Evolutionary conservation across 1,140 invertebrate species (phyloP), one percentile per base, ranked within the genome.

Genomic region (Hydropsyche tenuis): DNA sequence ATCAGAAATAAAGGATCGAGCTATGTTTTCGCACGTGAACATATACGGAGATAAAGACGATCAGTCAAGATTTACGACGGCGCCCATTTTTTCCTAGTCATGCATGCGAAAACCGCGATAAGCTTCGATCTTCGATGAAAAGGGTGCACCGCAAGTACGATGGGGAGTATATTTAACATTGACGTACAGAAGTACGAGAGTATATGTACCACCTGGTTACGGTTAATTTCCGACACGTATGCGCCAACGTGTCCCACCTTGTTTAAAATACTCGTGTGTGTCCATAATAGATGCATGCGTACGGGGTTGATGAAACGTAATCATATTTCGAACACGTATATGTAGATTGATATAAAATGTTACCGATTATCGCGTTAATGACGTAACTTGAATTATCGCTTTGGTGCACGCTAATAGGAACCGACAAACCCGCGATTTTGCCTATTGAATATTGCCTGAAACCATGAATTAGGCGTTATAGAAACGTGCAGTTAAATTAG

Each of bases 211-310:
- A 60, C 20, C 56, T 14, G 22, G 56, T 14, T 60, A 20, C 22
- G 22, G 23, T 65, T 77, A 77, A 77, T 77, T 66, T 69, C n/a
- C 16, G 16, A n/a, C 20, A 12, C 62, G 64, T 77, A 77, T 77
- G 75, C 75, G 75, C 73, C 72, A 63, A 22, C 75, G 69, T 64
- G 75, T 69, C 25, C 12, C 30, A 37, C 3, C 30, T 9, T 9
- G 30, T 9, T 9, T 37, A 37, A 37, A 4, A 37, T 37, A 37
- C n/a, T n/a, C n/a, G n/a, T n/a, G n/a, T n/a, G n/a, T n/a, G n/a
- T n/a, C n/a, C n/a, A n/a, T n/a, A n/a, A n/a, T n/a, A n/a, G n/a
- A n/a, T n/a, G n/a, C n/a, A n/a, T n/a, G n/a, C n/a, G n/a, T n/a
- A n/a, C n/a, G n/a, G n/a, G n/a, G n/a, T n/a, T n/a, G n/a, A n/a